These are phyloP conservation scores for Triplophysa yarkandensis DNA, from an alignment of 2,797 vertebrate species.

Conservation along the genomic window DNA sequence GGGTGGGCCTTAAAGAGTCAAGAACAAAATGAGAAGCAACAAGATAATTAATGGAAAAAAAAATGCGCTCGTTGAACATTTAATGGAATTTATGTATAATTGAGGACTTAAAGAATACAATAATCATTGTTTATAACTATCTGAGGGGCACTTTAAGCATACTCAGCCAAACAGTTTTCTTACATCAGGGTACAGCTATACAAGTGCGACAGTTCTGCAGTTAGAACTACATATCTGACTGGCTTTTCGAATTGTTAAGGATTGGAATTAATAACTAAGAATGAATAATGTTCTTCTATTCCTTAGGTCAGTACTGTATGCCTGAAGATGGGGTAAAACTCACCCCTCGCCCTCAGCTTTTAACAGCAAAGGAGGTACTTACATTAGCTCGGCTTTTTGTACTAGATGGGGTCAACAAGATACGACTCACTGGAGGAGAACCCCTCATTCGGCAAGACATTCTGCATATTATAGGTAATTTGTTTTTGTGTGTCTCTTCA, in stretches of 20 bases:
- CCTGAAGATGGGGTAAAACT: slow-evolving; percentile 92
- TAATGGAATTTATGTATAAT: too few species aligned
- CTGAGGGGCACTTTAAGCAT: too few species aligned
- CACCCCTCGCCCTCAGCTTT: slow-evolving; percentile 85
- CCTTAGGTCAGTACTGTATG: slow-evolving; percentile 96
- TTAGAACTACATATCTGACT: background rate
- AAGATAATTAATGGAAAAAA: too few species aligned
- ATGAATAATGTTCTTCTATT: background rate
- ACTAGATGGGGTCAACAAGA: slow-evolving; percentile 90
- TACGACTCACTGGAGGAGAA: slow-evolving; percentile 94
- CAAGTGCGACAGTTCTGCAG: background rate
- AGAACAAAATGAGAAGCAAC: too few species aligned
- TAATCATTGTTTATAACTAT: too few species aligned
- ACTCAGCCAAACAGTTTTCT: too few species aligned
- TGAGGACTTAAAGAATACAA: too few species aligned
- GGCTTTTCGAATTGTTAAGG: background rate
- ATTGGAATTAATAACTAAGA: background rate
- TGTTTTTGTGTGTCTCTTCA: background rate
- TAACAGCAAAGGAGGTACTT: slow-evolving; percentile 86
- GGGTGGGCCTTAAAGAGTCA: too few species aligned
- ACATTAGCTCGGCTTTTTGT: slow-evolving; percentile 89
- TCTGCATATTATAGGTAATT: slow-evolving; percentile 87
- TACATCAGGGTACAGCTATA: background rate
- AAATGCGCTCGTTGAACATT: too few species aligned
- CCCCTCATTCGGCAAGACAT: slow-evolving; percentile 93